Evolutionary conservation across 30 jellyfish, hydroid and myxozoan species (phyloP).

Genomic region (Rhopilema esculentum): DNA sequence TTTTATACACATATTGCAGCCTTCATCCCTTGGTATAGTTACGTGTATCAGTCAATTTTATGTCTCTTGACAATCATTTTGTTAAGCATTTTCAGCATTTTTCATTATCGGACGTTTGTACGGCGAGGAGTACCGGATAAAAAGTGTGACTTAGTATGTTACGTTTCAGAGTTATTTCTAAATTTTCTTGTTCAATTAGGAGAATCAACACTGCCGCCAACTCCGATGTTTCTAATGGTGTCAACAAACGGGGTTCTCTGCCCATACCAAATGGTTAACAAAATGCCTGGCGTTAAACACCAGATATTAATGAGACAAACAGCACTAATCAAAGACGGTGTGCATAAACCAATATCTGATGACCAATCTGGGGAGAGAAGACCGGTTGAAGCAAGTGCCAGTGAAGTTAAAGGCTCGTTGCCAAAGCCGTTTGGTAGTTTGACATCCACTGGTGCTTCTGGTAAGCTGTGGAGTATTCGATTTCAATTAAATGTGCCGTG

Average conservation of each 20-base stretch:
- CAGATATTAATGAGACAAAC: conserved; percentile 36
- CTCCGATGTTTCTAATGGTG: conserved; percentile 81
- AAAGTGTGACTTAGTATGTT: too few species aligned
- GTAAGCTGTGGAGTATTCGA: not conserved
- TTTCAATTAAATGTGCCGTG: too few species aligned
- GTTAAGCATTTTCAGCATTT: too few species aligned
- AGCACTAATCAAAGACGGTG: conserved; percentile 40
- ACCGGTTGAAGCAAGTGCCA: not conserved
- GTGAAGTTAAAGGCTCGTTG: conserved; percentile 4
- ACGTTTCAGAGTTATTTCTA: too few species aligned
- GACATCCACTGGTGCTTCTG: conserved; percentile 12
- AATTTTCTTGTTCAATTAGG: too few species aligned
- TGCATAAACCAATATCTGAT: conserved; percentile 33
- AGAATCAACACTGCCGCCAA: conserved; percentile 85
- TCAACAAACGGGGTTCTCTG: conserved; percentile 91
- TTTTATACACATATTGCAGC: too few species aligned
- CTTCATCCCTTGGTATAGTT: too few species aligned
- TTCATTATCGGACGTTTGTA: too few species aligned
- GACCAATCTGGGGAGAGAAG: not conserved
- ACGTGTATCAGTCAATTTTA: too few species aligned
- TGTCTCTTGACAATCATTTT: too few species aligned
- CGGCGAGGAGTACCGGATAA: too few species aligned
- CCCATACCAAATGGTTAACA: conserved; percentile 87
- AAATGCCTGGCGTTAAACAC: conserved; percentile 72
- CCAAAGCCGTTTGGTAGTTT: conserved; percentile 52